Evolutionary conservation across 2,888 invertebrate species (phyloP), one percentile per base, ranked within the genome.

Genomic region (Drosophila parthenogenetica): DNA sequence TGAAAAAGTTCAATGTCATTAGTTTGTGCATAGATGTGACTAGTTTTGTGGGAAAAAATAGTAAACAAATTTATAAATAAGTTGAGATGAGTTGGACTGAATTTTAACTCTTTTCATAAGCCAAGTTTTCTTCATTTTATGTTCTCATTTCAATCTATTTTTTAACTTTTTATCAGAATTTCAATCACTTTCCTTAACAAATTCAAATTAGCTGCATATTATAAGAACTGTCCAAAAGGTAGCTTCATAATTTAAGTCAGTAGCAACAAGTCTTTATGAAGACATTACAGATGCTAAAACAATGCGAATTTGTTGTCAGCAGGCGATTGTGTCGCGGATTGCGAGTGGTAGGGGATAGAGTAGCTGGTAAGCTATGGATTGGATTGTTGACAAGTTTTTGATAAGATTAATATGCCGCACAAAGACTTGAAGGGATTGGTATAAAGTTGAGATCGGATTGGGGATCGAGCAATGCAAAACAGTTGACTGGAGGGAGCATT

Each of bases 371-470:
- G 60, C 25, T 46, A 72, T 73, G 51, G 59, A 48, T 55, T 63
- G 85, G 82, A 81, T 87, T 82, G 88, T 76, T 84, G 83, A 84
- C 88, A 84, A 84, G 88, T 84, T 88, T 88, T 82, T 80, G 87
- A 82, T 83, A 88, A 88, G 88, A 87, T 83, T 86, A 85, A 83
- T 83, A 87, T 82, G 86, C 79, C 69, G 79, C 73, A 69, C 85
- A 54, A 79, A 58, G 66, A 57, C 57, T 67, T 69, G 75, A 71
- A 60, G 37, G 37, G 46, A 11, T 48, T 13, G 29, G 46, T 8
- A 3, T 14, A 5, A 8, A 29, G 29, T 29, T 29, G 29, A 29
- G 29, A 29, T 29, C 29, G 8, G 29, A 29, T 29, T 29, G 29
- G 39, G 25, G 25, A 25, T 32, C 25, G 17, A 32, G 46, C 71